phyloP scores from a whole-genome alignment of 1,140 invertebrate genomes.

The Brachionus angularis region DNA sequence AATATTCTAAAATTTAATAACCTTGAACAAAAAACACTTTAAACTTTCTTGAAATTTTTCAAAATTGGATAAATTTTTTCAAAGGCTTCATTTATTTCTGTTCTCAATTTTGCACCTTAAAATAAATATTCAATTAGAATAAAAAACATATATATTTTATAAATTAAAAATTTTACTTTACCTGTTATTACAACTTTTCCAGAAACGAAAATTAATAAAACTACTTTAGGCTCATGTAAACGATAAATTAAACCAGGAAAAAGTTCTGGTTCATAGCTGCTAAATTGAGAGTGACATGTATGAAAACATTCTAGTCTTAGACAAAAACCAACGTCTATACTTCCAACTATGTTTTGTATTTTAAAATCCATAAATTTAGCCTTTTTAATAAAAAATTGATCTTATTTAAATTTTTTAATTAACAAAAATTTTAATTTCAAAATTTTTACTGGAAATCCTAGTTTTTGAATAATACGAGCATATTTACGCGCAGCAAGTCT shows the following conservation, averaged over 20 bases:
- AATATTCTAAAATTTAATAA: not conserved
- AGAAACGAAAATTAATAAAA: conserved; percentile 96
- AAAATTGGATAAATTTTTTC: conserved; percentile 99
- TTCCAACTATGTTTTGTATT: conserved; percentile 99
- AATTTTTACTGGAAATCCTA: conserved; percentile 79
- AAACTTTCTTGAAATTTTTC: conserved; percentile 72
- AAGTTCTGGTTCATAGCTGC: conserved; percentile 69
- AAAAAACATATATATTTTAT: not conserved
- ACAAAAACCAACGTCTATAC: conserved; percentile 98
- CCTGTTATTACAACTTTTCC: conserved; percentile 95
- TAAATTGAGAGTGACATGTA: conserved; percentile 93
- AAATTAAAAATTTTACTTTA: conserved; percentile 57
- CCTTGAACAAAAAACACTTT: not conserved
- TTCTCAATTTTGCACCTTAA: conserved; percentile 88
- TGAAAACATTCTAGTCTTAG: conserved; percentile 94
- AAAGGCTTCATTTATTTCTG: conserved; percentile 99
- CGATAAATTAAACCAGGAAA: conserved; percentile 98
- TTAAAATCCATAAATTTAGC: conserved; percentile 99
- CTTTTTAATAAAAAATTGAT: conserved; percentile 63
- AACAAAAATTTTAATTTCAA: too few relatives aligned
- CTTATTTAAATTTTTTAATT: too few relatives aligned
- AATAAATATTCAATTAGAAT: conserved; percentile 49
- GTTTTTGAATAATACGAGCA: conserved; percentile 96
- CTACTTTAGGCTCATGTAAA: conserved; percentile 98
- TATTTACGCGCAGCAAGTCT: conserved; percentile 94